These are phyloP conservation scores for Xiphophorus couchianus DNA, from an alignment of 2,113 vertebrate genomes.

Conservation along the genomic window DNA sequence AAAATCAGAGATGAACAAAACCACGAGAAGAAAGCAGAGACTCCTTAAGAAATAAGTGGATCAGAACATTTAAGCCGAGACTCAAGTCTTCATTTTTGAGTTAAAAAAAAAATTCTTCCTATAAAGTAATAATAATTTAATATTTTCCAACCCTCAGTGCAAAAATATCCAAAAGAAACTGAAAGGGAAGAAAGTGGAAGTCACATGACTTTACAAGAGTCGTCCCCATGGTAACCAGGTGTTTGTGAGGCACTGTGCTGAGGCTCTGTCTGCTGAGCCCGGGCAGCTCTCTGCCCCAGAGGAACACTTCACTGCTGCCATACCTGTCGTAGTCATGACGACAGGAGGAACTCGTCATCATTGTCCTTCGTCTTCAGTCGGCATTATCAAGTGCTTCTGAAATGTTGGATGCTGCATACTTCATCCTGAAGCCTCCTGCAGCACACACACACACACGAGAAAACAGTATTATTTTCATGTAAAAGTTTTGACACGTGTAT, in stretches of 20 bases:
- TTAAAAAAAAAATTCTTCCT: conserved; percentile 39
- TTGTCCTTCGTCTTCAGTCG: conserved; percentile 81
- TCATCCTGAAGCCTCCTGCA: conserved; percentile 91
- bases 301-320: conserved; percentile 10
- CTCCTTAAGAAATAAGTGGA: conserved; percentile 54
- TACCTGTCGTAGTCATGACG: background rate
- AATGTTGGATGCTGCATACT: conserved; percentile 88
- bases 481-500: no score
- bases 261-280: conserved; percentile 41
- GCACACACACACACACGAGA: background rate
- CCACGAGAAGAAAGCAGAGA: conserved; percentile 52
- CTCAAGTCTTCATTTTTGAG: background rate
- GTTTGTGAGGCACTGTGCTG: conserved; percentile 51
- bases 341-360: background rate
- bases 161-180: conserved; percentile 58
- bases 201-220: conserved; percentile 24
- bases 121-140: conserved; percentile 73
- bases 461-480: no score
- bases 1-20: conserved; percentile 14
- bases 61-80: conserved; percentile 18
- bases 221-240: conserved; percentile 31
- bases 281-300: conserved; percentile 18
- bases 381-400: conserved; percentile 90
- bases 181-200: conserved; percentile 38
- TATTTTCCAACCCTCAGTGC: conserved; percentile 61